phyloP scores from a whole-genome alignment of 2,888 invertebrate genomes.

The Aphidius colemani region DNA sequence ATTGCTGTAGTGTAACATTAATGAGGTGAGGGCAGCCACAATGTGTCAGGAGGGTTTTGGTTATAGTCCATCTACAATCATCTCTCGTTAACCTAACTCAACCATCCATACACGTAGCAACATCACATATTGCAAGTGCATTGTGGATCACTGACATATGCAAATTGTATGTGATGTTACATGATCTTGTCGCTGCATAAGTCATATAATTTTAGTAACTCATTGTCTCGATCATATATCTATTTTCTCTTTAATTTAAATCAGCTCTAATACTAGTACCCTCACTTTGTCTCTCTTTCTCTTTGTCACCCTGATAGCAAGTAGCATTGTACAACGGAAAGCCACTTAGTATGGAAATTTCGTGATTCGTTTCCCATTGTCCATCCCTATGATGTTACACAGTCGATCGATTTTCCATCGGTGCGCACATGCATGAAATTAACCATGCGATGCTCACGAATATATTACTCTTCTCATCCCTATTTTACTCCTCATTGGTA shows the following conservation, averaged over 20 bases:
- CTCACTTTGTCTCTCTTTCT: too few species aligned
- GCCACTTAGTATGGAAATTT: conserved; percentile 52
- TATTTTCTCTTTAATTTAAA: too few species aligned
- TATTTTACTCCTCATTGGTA: not conserved
- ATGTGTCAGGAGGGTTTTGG: not conserved
- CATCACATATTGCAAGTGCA: too few species aligned
- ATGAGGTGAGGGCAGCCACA: conserved; percentile 27
- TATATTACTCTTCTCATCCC: too few species aligned
- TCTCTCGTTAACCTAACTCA: conserved; percentile 22
- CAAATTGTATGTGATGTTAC: conserved; percentile 37
- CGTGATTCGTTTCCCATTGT: conserved; percentile 52
- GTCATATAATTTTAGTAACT: conserved; percentile 14
- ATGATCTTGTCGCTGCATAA: conserved; percentile 36
- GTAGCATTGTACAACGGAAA: conserved; percentile 40
- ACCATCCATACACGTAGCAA: too few species aligned
- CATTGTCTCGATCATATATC: too few species aligned
- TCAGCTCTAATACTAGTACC: too few species aligned
- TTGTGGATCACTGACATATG: conserved; percentile 31
- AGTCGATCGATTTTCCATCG: conserved; percentile 43
- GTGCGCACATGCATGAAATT: conserved; percentile 43
- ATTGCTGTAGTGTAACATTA: conserved; percentile 23
- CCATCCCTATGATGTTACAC: conserved; percentile 43
- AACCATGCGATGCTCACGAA: conserved; percentile 33
- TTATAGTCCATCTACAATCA: conserved; percentile 8
- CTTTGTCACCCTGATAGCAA: not conserved